Conservation (phyloP, 2,113 vertebrate species). For the Atractosteus spatula region DNA sequence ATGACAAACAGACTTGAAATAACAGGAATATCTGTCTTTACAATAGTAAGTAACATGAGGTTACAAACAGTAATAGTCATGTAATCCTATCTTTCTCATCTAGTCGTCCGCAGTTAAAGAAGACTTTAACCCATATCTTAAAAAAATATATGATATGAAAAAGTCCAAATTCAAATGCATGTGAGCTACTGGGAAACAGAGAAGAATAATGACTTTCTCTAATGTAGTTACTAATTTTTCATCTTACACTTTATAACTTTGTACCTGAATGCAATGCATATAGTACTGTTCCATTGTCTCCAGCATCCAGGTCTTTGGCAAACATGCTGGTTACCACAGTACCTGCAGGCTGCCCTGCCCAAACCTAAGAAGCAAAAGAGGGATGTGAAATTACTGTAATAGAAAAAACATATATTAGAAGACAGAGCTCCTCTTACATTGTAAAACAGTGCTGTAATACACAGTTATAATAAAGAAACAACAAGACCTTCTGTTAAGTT, state of each 20-base stretch:
- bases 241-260: not conserved
- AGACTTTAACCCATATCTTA: not conserved
- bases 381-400: not conserved
- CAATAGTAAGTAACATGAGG: not conserved
- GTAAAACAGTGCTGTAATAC: no score
- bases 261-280: slow-evolving; percentile 79
- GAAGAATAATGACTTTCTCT: no score
- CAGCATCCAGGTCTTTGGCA: slow-evolving; percentile 85
- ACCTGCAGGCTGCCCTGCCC: slow-evolving; percentile 71
- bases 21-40: no score
- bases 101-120: not conserved
- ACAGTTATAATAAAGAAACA: not conserved
- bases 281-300: slow-evolving; percentile 73
- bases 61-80: not conserved
- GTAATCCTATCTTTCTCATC: not conserved
- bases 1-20: no score
- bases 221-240: no score
- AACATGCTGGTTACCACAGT: slow-evolving; percentile 76
- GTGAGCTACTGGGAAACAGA: no score
- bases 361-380: slow-evolving; percentile 65
- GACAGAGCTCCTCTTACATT: no score
- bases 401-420: not conserved
- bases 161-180: not conserved
- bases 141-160: not conserved
- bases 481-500: not conserved